phyloP scores from a whole-genome alignment of 2,888 invertebrate species.

The Chloroclysta siterata region DNA sequence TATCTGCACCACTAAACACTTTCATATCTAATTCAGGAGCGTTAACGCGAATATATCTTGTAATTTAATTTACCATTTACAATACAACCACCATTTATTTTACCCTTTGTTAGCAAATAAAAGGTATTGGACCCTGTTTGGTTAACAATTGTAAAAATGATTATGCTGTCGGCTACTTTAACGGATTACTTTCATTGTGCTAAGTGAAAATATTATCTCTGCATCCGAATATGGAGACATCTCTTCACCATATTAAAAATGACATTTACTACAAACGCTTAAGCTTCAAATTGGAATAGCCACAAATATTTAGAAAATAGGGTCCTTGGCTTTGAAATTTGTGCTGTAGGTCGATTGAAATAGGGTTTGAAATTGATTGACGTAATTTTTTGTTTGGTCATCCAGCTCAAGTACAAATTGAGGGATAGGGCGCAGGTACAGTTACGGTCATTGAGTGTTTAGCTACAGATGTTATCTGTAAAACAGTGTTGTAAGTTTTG shows the following conservation, averaged over 20 bases:
- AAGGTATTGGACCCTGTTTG: conserved; percentile 66
- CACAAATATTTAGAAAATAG: background rate
- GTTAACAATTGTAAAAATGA: conserved; percentile 67
- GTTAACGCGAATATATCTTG: conserved; percentile 63
- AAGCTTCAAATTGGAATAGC: background rate
- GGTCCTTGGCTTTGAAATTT: background rate
- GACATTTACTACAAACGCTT: background rate
- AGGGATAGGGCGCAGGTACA: conserved; percentile 73
- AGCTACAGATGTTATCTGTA: conserved; percentile 76
- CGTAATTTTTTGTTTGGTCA: conserved; percentile 34
- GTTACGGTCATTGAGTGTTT: conserved; percentile 77
- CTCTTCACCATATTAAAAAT: conserved; percentile 10
- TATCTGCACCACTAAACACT: conserved; percentile 73
- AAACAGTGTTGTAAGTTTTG: conserved; percentile 77
- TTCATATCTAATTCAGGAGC: conserved; percentile 62
- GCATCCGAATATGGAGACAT: conserved; percentile 19
- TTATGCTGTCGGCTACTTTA: conserved; percentile 77
- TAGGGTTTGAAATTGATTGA: conserved; percentile 10
- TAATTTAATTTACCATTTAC: conserved; percentile 71
- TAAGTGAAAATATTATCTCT: conserved; percentile 49
- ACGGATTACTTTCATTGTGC: conserved; percentile 75
- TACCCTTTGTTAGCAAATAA: conserved; percentile 69
- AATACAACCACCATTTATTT: conserved; percentile 55
- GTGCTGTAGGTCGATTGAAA: background rate
- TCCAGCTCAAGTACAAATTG: conserved; percentile 47